A percentile compares a stretch with the other conserved stretches of the same genome.
Conservation (phyloP, 2,888 invertebrate species). For the Epirrita christyi region DNA sequence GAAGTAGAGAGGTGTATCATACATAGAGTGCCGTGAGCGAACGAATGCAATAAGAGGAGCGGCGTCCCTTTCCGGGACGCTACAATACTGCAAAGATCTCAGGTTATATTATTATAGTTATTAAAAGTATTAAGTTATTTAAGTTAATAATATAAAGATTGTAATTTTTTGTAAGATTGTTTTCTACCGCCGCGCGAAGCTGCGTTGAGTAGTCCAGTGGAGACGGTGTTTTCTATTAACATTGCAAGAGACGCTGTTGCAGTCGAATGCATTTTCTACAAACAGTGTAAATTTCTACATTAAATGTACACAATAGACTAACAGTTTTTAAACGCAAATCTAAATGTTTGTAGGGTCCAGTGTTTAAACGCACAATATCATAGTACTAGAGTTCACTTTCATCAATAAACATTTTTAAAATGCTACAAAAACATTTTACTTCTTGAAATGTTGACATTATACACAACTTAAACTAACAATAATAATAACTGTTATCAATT, state of each 20-base stretch:
- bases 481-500: slow-evolving; percentile 79
- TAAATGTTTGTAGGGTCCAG: slow-evolving; percentile 85
- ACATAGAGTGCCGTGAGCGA: slow-evolving; percentile 56
- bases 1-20: slow-evolving; percentile 62
- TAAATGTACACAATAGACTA: slow-evolving; percentile 80
- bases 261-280: slow-evolving; percentile 75
- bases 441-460: slow-evolving; percentile 77
- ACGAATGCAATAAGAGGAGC: slow-evolving; percentile 61
- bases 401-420: slow-evolving; percentile 71
- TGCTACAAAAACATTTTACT: slow-evolving; percentile 72
- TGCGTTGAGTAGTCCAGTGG: slow-evolving; percentile 67
- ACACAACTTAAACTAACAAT: slow-evolving; percentile 73
- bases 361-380: slow-evolving; percentile 84
- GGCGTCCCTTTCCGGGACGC: slow-evolving; percentile 45
- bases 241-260: slow-evolving; percentile 64
- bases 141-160: slow-evolving; percentile 82
- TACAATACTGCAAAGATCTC: slow-evolving; percentile 78
- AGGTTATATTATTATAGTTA: slow-evolving; percentile 82
- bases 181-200: slow-evolving; percentile 68
- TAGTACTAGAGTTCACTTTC: slow-evolving; percentile 80
- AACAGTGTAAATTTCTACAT: slow-evolving; percentile 78
- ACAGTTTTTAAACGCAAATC: slow-evolving; percentile 79
- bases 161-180: slow-evolving; percentile 82
- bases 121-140: slow-evolving; percentile 85
- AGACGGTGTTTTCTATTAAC: slow-evolving; percentile 61